Evolutionary conservation across 2,888 invertebrate genomes (phyloP).

Genomic region (Drosophila nigritarsus): DNA sequence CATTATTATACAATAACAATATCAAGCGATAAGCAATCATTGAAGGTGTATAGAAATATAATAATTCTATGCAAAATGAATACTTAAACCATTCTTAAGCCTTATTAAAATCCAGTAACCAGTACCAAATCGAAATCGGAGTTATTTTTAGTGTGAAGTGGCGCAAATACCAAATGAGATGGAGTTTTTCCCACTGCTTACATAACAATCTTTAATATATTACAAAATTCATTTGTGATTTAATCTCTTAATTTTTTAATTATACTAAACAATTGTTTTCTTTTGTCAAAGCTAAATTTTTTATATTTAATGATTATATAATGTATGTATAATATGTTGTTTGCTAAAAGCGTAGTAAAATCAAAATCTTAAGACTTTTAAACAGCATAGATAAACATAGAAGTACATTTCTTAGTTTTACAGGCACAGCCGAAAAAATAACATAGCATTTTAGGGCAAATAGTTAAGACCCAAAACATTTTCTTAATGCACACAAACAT

Average conservation of each 20-base stretch:
- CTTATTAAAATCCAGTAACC: neutral
- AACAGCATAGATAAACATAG: neutral
- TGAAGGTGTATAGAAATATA: too few relatives aligned
- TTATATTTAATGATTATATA: neutral
- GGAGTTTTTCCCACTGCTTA: neutral
- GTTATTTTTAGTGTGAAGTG: neutral
- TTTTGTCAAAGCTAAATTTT: too few relatives aligned
- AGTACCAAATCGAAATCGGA: neutral
- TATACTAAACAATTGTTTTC: too few relatives aligned
- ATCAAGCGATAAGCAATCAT: neutral
- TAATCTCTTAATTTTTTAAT: too few relatives aligned
- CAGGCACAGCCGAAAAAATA: slow-evolving; percentile 23
- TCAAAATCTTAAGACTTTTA: neutral
- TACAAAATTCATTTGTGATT: too few relatives aligned
- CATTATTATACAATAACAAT: neutral
- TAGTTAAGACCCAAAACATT: slow-evolving; percentile 21
- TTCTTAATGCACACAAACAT: slow-evolving; percentile 22
- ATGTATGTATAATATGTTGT: neutral
- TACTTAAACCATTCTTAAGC: neutral
- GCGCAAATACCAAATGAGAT: neutral
- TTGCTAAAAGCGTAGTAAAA: neutral
- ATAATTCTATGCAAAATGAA: too few relatives aligned
- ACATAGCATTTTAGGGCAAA: slow-evolving; percentile 29
- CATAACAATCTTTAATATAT: neutral
- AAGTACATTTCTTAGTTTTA: neutral